Conservation (phyloP, 23 tunicate genomes). For the Styela plicata region DNA sequence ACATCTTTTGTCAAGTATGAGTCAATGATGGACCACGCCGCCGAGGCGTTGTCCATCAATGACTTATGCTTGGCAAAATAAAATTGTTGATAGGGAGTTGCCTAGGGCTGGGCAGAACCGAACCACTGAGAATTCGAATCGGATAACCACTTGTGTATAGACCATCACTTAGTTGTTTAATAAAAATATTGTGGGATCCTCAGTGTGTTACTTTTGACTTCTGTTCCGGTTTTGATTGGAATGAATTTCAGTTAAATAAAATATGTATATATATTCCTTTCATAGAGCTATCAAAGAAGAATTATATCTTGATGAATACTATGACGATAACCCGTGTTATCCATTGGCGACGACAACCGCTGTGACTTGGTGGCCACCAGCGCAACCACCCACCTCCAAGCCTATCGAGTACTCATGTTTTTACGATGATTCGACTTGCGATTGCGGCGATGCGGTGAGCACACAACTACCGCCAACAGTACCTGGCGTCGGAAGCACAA, state of each 20-base stretch:
- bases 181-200: too few species aligned
- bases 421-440: conserved; percentile 31
- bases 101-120: too few species aligned
- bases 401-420: conserved; percentile 50
- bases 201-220: too few species aligned
- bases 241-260: not conserved
- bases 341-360: conserved; percentile 48
- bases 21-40: too few species aligned
- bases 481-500: conserved; percentile 18
- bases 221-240: not conserved
- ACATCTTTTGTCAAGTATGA: too few species aligned
- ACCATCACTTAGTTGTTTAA: too few species aligned
- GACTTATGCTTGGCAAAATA: too few species aligned
- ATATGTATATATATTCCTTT: not conserved
- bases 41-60: too few species aligned
- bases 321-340: conserved; percentile 57
- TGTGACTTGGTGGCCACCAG: conserved; percentile 78
- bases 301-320: conserved; percentile 18
- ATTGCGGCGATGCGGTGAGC: conserved; percentile 13
- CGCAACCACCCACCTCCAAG: conserved; percentile 30
- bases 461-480: conserved; percentile 31
- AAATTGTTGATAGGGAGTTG: too few species aligned
- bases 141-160: too few species aligned
- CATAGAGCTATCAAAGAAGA: conserved; percentile 54
- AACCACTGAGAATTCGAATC: too few species aligned